Conservation (phyloP, 1,140 invertebrate genomes). For the Mya arenaria region DNA sequence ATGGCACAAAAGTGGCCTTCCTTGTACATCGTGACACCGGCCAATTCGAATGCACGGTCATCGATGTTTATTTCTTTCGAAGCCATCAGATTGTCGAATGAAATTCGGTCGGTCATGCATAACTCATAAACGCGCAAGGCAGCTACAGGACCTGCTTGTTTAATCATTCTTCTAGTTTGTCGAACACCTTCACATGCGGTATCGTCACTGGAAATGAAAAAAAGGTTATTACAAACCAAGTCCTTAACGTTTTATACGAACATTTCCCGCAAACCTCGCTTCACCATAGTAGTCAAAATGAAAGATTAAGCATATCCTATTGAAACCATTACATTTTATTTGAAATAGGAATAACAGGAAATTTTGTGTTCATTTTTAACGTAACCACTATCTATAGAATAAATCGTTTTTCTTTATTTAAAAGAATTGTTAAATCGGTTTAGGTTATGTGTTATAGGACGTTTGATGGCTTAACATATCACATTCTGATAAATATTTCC, state of each 20-base stretch:
- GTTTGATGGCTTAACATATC: conserved; percentile 23
- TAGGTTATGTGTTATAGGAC: conserved; percentile 17
- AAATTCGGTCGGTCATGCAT: conserved; percentile 22
- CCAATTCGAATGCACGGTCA: conserved; percentile 18
- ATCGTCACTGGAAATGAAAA: neutral
- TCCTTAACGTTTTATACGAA: neutral
- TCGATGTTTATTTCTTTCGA: conserved; percentile 22
- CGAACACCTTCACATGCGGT: conserved; percentile 12
- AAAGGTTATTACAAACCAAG: neutral
- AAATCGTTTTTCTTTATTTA: conserved; percentile 26
- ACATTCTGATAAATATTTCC: conserved; percentile 30
- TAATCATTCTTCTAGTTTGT: neutral
- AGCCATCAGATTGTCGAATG: conserved; percentile 17
- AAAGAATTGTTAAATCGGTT: conserved; percentile 18
- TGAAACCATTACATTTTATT: conserved; percentile 23
- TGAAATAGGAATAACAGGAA: conserved; percentile 31
- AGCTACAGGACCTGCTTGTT: conserved; percentile 23
- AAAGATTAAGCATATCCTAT: no score
- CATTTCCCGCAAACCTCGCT: conserved; percentile 6
- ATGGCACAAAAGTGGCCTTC: conserved; percentile 25
- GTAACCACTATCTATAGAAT: conserved; percentile 23
- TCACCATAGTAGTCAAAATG: no score
- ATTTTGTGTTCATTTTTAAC: conserved; percentile 16
- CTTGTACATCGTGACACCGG: no score
- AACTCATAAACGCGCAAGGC: conserved; percentile 15